Evolutionary conservation across 1,140 invertebrate genomes (phyloP), one percentile per base, ranked within the genome.

Genomic region (Whitmania pigra): DNA sequence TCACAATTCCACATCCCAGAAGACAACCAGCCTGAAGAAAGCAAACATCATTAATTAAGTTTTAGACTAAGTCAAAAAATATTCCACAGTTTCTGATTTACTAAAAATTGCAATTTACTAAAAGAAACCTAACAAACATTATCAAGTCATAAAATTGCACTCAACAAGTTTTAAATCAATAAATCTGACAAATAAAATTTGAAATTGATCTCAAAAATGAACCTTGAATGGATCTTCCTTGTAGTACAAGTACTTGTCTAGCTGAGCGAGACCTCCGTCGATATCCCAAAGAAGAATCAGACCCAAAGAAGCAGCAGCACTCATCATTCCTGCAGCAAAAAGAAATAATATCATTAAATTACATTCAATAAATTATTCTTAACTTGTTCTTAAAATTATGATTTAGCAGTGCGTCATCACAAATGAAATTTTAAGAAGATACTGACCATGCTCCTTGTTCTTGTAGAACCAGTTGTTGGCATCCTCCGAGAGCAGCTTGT

Each of bases 381-480:
- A 36, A 36, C 31, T n/a, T n/a, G n/a, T n/a, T n/a, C n/a, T n/a
- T n/a, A n/a, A n/a, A n/a, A n/a, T n/a, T n/a, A n/a, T n/a, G n/a
- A n/a, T 36, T 36, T 36, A 36, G 6, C 31, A 36, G n/a, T n/a
- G n/a, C n/a, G n/a, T n/a, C n/a, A n/a, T 36, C 31, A 36, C 6
- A 22, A 63, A 63, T 13, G 11, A 63, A 63, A 63, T 25, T 11
- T 2, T 15, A 0, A 0, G 22, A 63, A 22, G 29, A 63, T 11
- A 67, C 68, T 69, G 76, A 85, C 88, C 95, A 82, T 97, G 94
- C 81, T 99, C 96, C 83, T 98, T 99, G 81, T 99, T 98, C 80
- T 99, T 99, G 79, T 96, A 96, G 76, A 99, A 86, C 95, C 95
- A 99, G 78, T 96, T 97, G 82, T 97, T 94, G 77, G 97, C 94